Base-by-base conservation (phyloP, 1,140 invertebrate species). In the Hydropsyche tenuis region DNA sequence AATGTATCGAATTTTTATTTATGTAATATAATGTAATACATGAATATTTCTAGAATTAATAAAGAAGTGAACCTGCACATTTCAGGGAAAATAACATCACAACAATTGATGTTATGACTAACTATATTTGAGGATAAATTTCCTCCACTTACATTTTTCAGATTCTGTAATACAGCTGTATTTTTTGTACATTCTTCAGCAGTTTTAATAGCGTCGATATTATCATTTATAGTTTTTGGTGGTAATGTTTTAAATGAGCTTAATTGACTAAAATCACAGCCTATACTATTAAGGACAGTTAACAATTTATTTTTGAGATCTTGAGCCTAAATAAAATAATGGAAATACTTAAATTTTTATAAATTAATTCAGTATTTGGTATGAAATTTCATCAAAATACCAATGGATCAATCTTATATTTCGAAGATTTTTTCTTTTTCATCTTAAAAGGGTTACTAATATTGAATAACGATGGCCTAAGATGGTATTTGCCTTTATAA, bases 31-130 rank as follows among this genome's bases (percentile, higher is more conserved):
- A 51, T 51, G 20, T 4, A 62, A 6, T 62, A 5, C 2, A 62
- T 22, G 3, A 22, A 25, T 4, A 18, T 62, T 14, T 4, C 56
- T 14, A n/a, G 4, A 3, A 48, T 4, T 48, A 3, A 18, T 4
- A 48, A 48, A 14, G 3, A 48, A 56, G 22, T 22, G 3, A 56
- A 85, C 84, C 82, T 83, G 68, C 79, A 83, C 45, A 81, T 80
- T 64, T 76, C 72, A 75, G 84, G 84, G 23, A 85, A 79, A 16
- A 85, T 75, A 72, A 82, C 81, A 60, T 78, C 75, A 42, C 64
- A 77, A 43, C 66, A 37, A 20, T 51, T 27, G 12, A 74, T 64
- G 9, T 69, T 18, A 60, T 74, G 69, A 25, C 37, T 51, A 1
- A 74, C n/a, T 43, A 53, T 25, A 14, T 51, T 43, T 11, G 51